These are phyloP conservation scores for Penaeus vannamei DNA, from an alignment of 1,140 invertebrate genomes.

Conservation along the genomic window DNA sequence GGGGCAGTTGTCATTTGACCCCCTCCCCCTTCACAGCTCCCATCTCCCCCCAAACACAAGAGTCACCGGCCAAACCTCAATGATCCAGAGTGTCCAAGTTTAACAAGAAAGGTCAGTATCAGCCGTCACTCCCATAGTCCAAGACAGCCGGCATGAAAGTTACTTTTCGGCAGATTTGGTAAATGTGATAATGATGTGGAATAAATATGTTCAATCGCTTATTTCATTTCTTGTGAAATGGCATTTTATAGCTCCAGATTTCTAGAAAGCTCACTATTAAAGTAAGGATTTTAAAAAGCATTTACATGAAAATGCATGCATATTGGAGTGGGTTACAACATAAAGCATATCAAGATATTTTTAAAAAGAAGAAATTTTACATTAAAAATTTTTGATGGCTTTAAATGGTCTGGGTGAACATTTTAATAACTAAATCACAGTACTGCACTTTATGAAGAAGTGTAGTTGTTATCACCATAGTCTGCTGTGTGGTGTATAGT, in stretches of 20 bases:
- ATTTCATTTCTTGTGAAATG: too few relatives aligned
- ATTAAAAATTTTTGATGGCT: conserved; percentile 28
- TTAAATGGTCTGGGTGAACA: neutral
- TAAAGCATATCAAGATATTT: conserved; percentile 27
- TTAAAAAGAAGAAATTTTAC: neutral
- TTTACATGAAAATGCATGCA: too few relatives aligned
- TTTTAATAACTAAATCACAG: neutral
- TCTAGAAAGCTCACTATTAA: too few relatives aligned
- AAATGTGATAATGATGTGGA: too few relatives aligned
- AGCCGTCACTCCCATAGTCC: conserved; percentile 45
- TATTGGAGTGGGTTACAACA: too few relatives aligned
- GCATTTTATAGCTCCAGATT: too few relatives aligned
- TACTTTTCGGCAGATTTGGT: neutral
- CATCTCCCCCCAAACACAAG: conserved; percentile 26
- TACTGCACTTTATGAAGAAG: too few relatives aligned
- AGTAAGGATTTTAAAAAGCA: too few relatives aligned
- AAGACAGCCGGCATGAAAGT: conserved; percentile 20
- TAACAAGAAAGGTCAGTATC: conserved; percentile 45
- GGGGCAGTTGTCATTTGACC: conserved; percentile 79
- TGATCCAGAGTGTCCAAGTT: conserved; percentile 32
- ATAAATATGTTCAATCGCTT: too few relatives aligned
- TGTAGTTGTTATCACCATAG: too few relatives aligned
- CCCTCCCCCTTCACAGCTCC: conserved; percentile 43
- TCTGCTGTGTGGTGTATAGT: too few relatives aligned
- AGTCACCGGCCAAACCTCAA: conserved; percentile 23